Percentiles rank a stretch among this genome's conserved stretches.
phyloP scores from a whole-genome alignment of 1,140 invertebrate species.

The Hesperophylax magnus region DNA sequence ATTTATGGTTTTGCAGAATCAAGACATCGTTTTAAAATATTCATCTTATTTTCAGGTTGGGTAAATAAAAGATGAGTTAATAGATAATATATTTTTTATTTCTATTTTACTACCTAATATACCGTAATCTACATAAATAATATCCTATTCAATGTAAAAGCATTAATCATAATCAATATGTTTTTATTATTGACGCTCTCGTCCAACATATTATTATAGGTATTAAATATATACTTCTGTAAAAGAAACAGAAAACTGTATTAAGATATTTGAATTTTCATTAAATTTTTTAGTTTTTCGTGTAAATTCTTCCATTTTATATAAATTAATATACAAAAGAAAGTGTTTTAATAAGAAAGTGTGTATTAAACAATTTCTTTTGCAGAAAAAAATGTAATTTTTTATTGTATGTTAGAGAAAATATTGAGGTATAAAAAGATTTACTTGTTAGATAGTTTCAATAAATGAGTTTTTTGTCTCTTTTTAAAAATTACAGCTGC shows the following conservation, averaged over 20 bases:
- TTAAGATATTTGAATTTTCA: background rate
- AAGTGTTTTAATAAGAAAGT: slow-evolving; percentile 28
- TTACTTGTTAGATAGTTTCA: too few relatives aligned
- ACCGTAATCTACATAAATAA: slow-evolving; percentile 57
- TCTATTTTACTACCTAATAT: slow-evolving; percentile 55
- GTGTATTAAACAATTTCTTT: too few relatives aligned
- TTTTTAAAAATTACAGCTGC: background rate
- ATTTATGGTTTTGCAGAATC: too few relatives aligned
- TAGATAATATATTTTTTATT: slow-evolving; percentile 52
- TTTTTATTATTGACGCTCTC: background rate
- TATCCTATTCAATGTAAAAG: slow-evolving; percentile 55
- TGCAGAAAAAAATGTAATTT: too few relatives aligned
- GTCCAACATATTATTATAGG: too few relatives aligned
- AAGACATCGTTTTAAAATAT: too few relatives aligned
- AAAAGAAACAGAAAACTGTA: too few relatives aligned
- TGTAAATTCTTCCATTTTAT: slow-evolving; percentile 53
- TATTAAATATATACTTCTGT: too few relatives aligned
- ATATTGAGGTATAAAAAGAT: background rate
- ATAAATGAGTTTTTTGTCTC: background rate
- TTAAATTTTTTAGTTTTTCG: background rate
- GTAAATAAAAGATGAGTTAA: slow-evolving; percentile 42
- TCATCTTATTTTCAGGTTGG: background rate
- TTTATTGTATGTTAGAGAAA: background rate
- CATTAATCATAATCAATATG: slow-evolving; percentile 46
- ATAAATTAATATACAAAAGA: slow-evolving; percentile 55